Percentiles rank a stretch among this genome's conserved stretches.
phyloP scores from a whole-genome alignment of 1,140 invertebrate species.

The Pseudomyrmex dendroicus region DNA sequence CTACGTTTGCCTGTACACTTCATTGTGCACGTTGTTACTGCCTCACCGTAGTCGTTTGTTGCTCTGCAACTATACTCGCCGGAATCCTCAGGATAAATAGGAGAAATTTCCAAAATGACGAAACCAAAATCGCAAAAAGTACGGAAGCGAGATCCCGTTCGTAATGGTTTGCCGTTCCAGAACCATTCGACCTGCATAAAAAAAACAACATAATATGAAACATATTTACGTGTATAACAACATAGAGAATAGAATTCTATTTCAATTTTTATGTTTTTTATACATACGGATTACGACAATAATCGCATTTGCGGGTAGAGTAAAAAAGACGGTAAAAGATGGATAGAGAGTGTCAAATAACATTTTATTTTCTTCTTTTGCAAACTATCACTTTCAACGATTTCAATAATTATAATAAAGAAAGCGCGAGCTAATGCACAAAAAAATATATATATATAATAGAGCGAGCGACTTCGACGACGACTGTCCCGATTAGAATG shows the following conservation, averaged over 20 bases:
- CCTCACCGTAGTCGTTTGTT: slow-evolving; percentile 95
- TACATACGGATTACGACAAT: no score
- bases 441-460: slow-evolving; percentile 1
- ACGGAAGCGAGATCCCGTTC: slow-evolving; percentile 95
- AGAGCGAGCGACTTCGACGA: no score
- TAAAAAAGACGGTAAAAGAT: no score
- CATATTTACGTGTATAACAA: slow-evolving; percentile 18
- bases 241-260: neutral
- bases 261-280: neutral
- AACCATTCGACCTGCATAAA: slow-evolving; percentile 94
- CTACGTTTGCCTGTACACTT: slow-evolving; percentile 96
- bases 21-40: slow-evolving; percentile 96
- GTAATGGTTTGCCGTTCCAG: slow-evolving; percentile 96
- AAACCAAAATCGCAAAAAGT: slow-evolving; percentile 98
- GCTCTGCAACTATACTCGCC: slow-evolving; percentile 97
- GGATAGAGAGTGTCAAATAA: no score
- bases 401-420: no score
- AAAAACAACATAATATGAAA: slow-evolving; percentile 26
- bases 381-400: no score
- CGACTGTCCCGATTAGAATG: no score
- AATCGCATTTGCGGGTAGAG: no score
- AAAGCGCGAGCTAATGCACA: no score
- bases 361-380: no score
- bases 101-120: slow-evolving; percentile 96
- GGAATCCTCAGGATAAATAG: slow-evolving; percentile 97